A percentile compares a stretch with the other conserved stretches of the same genome.
Conservation (phyloP, 92 coral and sea anemone genomes). For the Galaxea fascicularis region DNA sequence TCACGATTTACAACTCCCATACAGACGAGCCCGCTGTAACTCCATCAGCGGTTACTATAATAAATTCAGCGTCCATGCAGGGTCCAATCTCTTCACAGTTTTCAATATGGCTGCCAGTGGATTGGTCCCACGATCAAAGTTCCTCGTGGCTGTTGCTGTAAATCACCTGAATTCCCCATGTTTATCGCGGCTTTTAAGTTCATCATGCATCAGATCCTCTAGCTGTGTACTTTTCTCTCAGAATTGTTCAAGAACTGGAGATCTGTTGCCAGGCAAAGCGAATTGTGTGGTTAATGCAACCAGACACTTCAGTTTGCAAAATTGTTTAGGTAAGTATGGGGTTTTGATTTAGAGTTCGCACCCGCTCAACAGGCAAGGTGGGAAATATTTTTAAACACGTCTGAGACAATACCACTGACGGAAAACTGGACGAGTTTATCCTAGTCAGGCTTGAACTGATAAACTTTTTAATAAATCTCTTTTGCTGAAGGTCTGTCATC, state of each 20-base stretch:
- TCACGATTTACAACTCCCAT: not conserved
- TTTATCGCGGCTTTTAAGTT: not conserved
- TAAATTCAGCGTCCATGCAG: not conserved
- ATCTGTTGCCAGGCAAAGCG: not conserved
- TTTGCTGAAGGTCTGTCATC: too few relatives aligned
- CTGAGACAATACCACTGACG: too few relatives aligned
- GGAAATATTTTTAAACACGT: too few relatives aligned
- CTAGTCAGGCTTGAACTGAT: too few relatives aligned
- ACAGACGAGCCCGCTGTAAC: slow-evolving; percentile 1
- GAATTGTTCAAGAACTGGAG: not conserved
- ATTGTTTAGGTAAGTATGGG: slow-evolving; percentile 15
- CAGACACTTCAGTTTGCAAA: slow-evolving; percentile 20
- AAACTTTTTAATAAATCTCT: too few relatives aligned
- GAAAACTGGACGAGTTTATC: too few relatives aligned
- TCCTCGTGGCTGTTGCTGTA: not conserved
- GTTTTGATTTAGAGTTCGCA: not conserved
- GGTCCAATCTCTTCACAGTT: not conserved
- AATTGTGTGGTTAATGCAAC: not conserved
- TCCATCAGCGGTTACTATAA: not conserved
- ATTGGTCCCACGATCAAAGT: not conserved
- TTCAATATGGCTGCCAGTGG: slow-evolving; percentile 41
- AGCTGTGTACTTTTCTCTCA: not conserved
- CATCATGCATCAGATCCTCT: not conserved
- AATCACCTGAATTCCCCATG: not conserved
- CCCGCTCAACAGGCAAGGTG: not conserved